Conservation (phyloP, 2,888 invertebrate genomes). For the Stenotaenia linearis region DNA sequence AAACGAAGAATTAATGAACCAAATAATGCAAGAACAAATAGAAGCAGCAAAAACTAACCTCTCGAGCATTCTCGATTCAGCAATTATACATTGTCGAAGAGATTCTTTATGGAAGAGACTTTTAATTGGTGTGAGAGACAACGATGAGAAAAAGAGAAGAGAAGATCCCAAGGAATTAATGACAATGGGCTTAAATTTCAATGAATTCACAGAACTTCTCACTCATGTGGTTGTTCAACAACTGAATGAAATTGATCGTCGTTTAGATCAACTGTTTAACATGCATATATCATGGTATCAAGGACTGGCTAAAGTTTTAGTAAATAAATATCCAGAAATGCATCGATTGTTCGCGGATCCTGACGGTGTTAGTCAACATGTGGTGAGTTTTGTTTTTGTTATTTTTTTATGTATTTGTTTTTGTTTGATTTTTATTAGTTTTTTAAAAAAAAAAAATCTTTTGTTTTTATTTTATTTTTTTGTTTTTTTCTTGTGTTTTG, state of each 20-base stretch:
- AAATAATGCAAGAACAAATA: conserved; percentile 51
- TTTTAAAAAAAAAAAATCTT: no score
- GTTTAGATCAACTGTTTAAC: conserved; percentile 56
- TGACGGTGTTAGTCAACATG: conserved; percentile 57
- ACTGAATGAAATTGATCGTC: conserved; percentile 56
- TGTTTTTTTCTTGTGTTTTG: no score
- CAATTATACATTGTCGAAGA: conserved; percentile 62
- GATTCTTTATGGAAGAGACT: conserved; percentile 66
- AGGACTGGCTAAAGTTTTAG: conserved; percentile 56
- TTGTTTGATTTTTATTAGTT: background rate
- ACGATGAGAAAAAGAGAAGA: conserved; percentile 41
- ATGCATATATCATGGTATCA: conserved; percentile 63
- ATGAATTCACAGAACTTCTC: conserved; percentile 61
- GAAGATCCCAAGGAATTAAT: conserved; percentile 43
- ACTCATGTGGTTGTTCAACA: conserved; percentile 56
- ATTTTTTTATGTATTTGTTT: no score
- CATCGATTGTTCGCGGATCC: conserved; percentile 56
- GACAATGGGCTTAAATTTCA: conserved; percentile 51
- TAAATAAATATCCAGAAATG: conserved; percentile 56
- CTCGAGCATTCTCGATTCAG: conserved; percentile 57
- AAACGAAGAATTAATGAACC: conserved; percentile 51
- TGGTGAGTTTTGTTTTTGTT: conserved; percentile 47
- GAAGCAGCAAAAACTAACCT: conserved; percentile 55
- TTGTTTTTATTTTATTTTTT: conserved; percentile 31
- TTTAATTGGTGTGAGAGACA: conserved; percentile 45